Evolutionary conservation across 2,888 invertebrate species (phyloP), one percentile per base, ranked within the genome.

Genomic region (Nipponacmea schrenckii): DNA sequence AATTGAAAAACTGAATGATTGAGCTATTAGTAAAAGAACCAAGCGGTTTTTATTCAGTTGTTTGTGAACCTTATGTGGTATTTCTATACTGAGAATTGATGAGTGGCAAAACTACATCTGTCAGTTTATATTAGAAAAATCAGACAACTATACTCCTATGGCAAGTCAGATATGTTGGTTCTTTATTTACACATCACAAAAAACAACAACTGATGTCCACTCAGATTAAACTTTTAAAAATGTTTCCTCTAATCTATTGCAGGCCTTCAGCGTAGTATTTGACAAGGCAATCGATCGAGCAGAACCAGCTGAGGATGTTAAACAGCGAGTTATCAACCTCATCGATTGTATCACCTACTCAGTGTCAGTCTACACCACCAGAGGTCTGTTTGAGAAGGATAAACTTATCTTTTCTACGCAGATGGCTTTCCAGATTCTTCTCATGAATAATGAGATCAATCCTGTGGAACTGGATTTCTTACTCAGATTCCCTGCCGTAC

Each of bases 251-350:
- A 0, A 68, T 56, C 27, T 31, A 12, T 70, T 79, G 50, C 83
- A 95, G 95, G 96, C 97, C 1, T 97, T 97, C 89, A 96, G 95
- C 89, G 96, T 96, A n/a, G 97, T 97, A 45, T 97, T 97, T 88
- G 96, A 96, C 91, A 97, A 96, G 86, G 97, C 97, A 24, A 97
- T 98, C 84, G 94, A 94, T 64, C 93, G 92, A 86, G 96, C 97
- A 0, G 94, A 95, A 78, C 93, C 94, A 0, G 93, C 95, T 0
- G 93, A 94, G 24, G 94, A 93, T 79, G 94, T 97, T 0, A 91
- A 92, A 46, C 90, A 91, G 73, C 91, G 97, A 81, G 96, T 98
- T 24, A 91, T 92, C 78, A 96, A 96, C 90, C 92, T 98, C 64
- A 97, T 97, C 82, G 96, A 97, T 86, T 95, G 95, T 88, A 97